These are phyloP conservation scores for Cephus nigrinus DNA, from an alignment of 2,888 invertebrate species.

Conservation along the genomic window DNA sequence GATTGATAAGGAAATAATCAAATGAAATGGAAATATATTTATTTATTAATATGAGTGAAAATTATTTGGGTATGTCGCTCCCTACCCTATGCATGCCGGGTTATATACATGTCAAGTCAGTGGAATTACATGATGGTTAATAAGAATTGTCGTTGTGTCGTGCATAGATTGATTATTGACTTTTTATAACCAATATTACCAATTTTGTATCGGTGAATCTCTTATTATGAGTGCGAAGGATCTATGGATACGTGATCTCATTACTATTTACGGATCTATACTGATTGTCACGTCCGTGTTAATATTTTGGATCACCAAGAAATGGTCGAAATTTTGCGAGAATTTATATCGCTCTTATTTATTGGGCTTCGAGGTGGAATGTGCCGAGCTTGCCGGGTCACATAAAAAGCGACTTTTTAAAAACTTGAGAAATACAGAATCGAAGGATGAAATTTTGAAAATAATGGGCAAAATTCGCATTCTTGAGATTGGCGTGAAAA, in stretches of 20 bases:
- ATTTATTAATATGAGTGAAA: no score
- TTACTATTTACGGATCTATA: slow-evolving; percentile 45
- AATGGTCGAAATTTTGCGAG: slow-evolving; percentile 43
- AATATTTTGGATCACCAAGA: slow-evolving; percentile 33
- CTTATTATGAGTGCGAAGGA: slow-evolving; percentile 47
- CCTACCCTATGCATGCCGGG: no score
- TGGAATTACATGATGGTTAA: background rate
- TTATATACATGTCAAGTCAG: background rate
- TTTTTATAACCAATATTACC: background rate
- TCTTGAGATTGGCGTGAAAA: slow-evolving; percentile 60
- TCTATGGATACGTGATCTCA: slow-evolving; percentile 52
- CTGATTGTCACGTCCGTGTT: slow-evolving; percentile 26
- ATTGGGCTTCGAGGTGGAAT: slow-evolving; percentile 54
- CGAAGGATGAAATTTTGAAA: slow-evolving; percentile 47
- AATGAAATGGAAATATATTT: no score
- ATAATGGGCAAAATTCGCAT: slow-evolving; percentile 47
- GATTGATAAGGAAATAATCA: no score
- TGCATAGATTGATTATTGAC: background rate
- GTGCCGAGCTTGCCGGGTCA: slow-evolving; percentile 42
- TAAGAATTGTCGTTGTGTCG: background rate
- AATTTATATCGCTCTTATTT: slow-evolving; percentile 48
- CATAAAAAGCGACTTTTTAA: slow-evolving; percentile 49
- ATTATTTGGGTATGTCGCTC: no score
- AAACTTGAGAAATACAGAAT: slow-evolving; percentile 37
- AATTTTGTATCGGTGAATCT: background rate